phyloP scores from a whole-genome alignment of 2,797 vertebrate genomes.

The Calcarius lapponicus region DNA sequence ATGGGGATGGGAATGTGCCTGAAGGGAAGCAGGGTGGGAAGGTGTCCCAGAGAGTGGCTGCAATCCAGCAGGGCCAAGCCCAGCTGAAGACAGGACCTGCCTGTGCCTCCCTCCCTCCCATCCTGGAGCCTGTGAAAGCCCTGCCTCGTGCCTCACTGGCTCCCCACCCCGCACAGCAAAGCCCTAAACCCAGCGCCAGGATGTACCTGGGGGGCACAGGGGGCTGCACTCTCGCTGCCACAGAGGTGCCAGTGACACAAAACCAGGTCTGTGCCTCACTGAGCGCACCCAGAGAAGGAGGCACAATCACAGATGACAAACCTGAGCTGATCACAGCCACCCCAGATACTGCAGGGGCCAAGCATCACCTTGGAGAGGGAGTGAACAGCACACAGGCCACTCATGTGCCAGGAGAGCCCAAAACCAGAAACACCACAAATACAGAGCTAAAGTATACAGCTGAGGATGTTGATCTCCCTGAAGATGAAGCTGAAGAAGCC shows the following conservation, averaged over 20 bases:
- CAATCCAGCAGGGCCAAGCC: neutral
- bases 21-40: neutral
- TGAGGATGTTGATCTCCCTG: neutral
- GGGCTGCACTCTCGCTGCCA: neutral
- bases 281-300: neutral
- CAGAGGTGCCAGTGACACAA: neutral
- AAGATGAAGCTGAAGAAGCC: neutral
- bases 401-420: neutral
- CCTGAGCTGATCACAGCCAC: neutral
- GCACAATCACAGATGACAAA: neutral
- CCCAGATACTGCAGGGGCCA: neutral
- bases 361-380: neutral
- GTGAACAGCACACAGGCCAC: neutral
- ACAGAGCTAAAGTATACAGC: neutral
- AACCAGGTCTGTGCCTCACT: neutral
- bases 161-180: neutral
- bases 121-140: neutral
- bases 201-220: neutral
- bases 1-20: no score
- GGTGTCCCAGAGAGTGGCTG: constrained; percentile 15
- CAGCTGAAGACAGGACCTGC: neutral
- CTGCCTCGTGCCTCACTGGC: neutral
- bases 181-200: neutral
- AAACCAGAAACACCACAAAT: neutral
- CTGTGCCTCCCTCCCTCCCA: neutral